Evolutionary conservation across 2,888 invertebrate genomes (phyloP).

Genomic region (Caenorhabditis sp.): DNA sequence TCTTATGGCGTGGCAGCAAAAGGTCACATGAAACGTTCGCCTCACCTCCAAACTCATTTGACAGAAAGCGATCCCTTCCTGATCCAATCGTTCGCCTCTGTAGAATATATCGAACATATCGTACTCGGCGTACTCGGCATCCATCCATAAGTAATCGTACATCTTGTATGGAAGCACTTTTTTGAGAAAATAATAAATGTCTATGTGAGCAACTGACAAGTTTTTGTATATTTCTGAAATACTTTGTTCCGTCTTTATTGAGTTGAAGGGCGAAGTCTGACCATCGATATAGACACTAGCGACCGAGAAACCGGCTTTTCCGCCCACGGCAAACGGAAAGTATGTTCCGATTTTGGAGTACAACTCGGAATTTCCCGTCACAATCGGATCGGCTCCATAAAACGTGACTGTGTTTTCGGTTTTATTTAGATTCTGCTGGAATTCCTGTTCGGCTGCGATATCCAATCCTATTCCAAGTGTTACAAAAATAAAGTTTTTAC

Average conservation of each 20-base stretch:
- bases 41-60: conserved; percentile 39
- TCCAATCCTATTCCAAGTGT: conserved; percentile 10
- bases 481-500: not conserved
- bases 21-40: no score
- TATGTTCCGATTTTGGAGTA: conserved; percentile 11
- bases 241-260: not conserved
- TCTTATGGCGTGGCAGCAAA: no score
- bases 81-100: conserved; percentile 3
- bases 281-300: conserved; percentile 16
- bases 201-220: conserved; percentile 8
- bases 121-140: conserved; percentile 34
- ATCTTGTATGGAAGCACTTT: conserved; percentile 9
- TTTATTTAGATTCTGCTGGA: not conserved
- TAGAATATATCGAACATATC: conserved; percentile 25
- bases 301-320: not conserved
- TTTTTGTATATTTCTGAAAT: conserved; percentile 2
- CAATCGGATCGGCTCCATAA: conserved; percentile 27
- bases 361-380: not conserved
- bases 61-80: conserved; percentile 11
- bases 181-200: conserved; percentile 26
- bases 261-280: not conserved
- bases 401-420: conserved; percentile 1
- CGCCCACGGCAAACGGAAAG: conserved; percentile 28
- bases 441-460: not conserved
- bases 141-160: conserved; percentile 32